These are phyloP conservation scores for Manis crassicaudata DNA, from an alignment of 2,797 vertebrate genomes.

Conservation along the genomic window DNA sequence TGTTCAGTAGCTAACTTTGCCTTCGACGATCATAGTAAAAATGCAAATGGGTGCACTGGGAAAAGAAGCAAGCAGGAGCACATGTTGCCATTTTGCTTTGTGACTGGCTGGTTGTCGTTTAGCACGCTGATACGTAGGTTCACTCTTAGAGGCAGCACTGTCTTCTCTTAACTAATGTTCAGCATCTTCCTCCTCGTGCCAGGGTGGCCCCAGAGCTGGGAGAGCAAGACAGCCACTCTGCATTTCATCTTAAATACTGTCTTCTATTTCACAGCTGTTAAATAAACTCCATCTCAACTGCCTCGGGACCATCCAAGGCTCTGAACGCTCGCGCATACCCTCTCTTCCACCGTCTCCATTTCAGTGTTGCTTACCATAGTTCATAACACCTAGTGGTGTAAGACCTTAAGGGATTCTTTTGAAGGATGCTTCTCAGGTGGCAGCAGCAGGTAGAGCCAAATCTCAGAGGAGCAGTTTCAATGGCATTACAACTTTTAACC, in stretches of 20 bases:
- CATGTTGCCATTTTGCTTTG: not conserved
- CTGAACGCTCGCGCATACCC: not conserved
- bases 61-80: not conserved
- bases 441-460: not conserved
- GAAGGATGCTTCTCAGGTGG: not conserved
- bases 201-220: not conserved
- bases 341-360: not conserved
- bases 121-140: not conserved
- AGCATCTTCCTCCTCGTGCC: not conserved
- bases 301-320: not conserved
- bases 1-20: constrained; percentile 2
- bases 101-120: not conserved
- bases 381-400: not conserved
- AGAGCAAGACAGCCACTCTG: not conserved
- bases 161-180: not conserved
- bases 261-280: not conserved
- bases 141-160: not conserved
- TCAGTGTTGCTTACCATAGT: not conserved
- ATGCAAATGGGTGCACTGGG: not conserved
- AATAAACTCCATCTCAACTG: not conserved
- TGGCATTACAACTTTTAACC: not conserved
- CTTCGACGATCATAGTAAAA: not conserved
- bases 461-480: not conserved
- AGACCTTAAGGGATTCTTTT: not conserved
- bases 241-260: not conserved